phyloP scores from a whole-genome alignment of 2,888 invertebrate genomes.

The Phyllotreta cruciferae region DNA sequence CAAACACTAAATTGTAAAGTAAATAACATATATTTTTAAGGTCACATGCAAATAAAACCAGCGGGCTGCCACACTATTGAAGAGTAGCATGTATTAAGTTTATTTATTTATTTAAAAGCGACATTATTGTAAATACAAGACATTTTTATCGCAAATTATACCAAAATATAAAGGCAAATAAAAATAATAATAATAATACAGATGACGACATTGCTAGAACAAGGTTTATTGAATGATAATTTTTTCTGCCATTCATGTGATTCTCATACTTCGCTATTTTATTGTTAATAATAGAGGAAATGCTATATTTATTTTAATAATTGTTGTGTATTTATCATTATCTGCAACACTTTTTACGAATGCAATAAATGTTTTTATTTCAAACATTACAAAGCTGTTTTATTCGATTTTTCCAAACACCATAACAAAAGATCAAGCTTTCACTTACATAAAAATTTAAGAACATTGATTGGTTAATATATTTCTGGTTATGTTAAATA shows the following conservation, averaged over 20 bases:
- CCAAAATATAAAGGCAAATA: not conserved
- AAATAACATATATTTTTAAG: conserved; percentile 4
- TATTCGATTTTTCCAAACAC: no score
- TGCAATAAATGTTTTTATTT: conserved; percentile 17
- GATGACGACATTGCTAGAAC: conserved; percentile 21
- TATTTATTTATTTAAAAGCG: conserved; percentile 24
- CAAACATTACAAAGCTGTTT: no score
- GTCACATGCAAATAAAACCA: not conserved
- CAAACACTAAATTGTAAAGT: no score
- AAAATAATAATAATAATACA: not conserved
- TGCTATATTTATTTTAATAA: conserved; percentile 6
- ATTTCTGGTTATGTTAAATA: no score
- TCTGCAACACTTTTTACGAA: conserved; percentile 17
- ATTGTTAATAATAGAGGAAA: conserved; percentile 15
- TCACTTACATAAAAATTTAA: no score
- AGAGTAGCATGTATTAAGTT: conserved; percentile 1
- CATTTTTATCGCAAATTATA: not conserved
- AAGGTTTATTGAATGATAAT: conserved; percentile 4
- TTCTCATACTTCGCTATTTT: conserved; percentile 9
- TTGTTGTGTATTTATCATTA: conserved; percentile 15
- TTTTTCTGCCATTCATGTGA: conserved; percentile 4
- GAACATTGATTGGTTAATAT: no score
- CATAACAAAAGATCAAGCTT: no score
- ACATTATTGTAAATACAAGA: conserved; percentile 20
- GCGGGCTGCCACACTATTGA: conserved; percentile 3